These are phyloP conservation scores for Gephyroberyx darwinii DNA, from an alignment of 2,797 vertebrate genomes.

Conservation along the genomic window DNA sequence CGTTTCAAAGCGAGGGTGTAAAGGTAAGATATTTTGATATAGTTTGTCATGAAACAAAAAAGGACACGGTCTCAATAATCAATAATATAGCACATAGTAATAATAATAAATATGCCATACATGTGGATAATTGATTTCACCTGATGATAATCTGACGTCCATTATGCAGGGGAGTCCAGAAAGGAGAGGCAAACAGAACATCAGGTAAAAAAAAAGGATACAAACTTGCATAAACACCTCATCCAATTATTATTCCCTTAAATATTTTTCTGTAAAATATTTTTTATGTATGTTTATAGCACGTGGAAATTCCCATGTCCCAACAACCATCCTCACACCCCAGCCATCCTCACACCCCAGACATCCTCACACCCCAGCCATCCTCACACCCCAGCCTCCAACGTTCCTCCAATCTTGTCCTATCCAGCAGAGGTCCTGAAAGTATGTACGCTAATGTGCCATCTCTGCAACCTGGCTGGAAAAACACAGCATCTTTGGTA, in stretches of 20 bases:
- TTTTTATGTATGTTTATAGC: conserved; percentile 26
- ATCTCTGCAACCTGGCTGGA: conserved; percentile 7
- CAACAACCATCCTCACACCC: neutral
- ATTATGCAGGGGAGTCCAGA: conserved; percentile 7
- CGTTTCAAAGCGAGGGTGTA: rapidly evolving
- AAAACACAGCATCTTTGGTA: neutral
- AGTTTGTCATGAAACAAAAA: neutral
- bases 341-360: too few species aligned
- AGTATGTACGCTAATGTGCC: neutral
- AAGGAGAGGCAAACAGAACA: conserved; percentile 4
- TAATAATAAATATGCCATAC: neutral
- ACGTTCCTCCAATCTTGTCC: neutral
- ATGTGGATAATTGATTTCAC: neutral
- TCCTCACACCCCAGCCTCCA: neutral
- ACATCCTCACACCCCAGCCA: too few species aligned
- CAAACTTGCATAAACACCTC: neutral
- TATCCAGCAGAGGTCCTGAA: neutral
- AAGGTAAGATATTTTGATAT: conserved; percentile 38
- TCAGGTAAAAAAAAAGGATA: conserved; percentile 25
- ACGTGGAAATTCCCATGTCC: conserved; percentile 4
- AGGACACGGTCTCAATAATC: too few species aligned
- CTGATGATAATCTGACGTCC: neutral
- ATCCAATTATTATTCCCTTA: neutral
- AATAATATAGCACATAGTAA: neutral
- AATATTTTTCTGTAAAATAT: too few species aligned